These are phyloP conservation scores for Mobula hypostoma DNA, from an alignment of 2,113 vertebrate genomes.

Conservation along the genomic window DNA sequence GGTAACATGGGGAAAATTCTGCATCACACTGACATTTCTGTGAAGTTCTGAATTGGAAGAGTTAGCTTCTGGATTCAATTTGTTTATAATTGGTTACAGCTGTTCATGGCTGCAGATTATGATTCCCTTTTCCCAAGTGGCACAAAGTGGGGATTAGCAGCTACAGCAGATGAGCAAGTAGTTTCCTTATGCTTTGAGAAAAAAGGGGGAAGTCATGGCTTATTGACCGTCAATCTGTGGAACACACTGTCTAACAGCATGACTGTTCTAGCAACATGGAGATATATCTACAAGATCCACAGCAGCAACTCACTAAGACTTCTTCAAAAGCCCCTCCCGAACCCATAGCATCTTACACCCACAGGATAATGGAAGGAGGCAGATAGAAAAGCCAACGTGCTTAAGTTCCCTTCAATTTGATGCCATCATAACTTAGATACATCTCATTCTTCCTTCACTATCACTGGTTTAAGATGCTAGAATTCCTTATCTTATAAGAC, in stretches of 20 bases:
- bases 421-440: no score
- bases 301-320: no score
- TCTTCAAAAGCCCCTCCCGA: no score
- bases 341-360: no score
- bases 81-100: background rate
- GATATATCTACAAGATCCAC: no score
- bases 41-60: slow-evolving; percentile 16
- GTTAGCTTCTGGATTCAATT: slow-evolving; percentile 29
- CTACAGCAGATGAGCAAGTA: background rate
- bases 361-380: no score
- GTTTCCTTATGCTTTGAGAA: background rate
- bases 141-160: background rate
- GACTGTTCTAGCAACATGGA: background rate
- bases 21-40: background rate
- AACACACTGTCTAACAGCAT: background rate
- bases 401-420: no score
- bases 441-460: no score
- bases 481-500: no score
- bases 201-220: background rate
- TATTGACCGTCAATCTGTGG: background rate
- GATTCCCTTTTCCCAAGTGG: background rate
- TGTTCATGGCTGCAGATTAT: background rate
- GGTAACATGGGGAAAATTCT: background rate
- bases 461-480: no score
- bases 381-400: no score